These are phyloP conservation scores for Lutraria lutraria DNA, from an alignment of 2,888 invertebrate genomes.

Conservation along the genomic window DNA sequence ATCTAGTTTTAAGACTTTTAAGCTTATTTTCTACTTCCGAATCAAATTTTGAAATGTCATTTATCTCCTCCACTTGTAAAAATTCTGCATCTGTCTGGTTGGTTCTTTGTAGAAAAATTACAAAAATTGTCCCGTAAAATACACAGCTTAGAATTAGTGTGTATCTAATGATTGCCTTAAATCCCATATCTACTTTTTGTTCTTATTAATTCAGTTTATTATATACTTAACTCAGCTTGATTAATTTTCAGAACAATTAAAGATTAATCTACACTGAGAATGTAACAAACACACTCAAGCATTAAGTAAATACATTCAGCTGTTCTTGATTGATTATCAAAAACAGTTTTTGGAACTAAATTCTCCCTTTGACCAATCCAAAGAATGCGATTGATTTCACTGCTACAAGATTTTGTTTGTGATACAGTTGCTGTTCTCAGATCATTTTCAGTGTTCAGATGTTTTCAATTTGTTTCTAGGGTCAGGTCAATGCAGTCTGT, in stretches of 20 bases:
- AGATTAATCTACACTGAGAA: background rate
- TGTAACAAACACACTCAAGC: background rate
- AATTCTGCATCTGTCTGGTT: background rate
- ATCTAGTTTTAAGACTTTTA: background rate
- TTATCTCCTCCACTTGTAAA: background rate
- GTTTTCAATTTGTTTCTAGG: constrained; percentile 14
- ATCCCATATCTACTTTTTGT: background rate
- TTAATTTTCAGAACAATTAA: background rate
- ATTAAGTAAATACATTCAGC: background rate
- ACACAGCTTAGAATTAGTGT: background rate
- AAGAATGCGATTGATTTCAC: background rate
- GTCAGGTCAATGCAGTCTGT: background rate
- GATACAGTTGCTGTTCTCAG: background rate
- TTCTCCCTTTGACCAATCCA: background rate
- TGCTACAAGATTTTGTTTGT: background rate
- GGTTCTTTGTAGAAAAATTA: constrained; percentile 16
- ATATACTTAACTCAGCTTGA: background rate
- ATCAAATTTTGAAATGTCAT: constrained; percentile 3
- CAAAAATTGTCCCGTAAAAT: constrained; percentile 4
- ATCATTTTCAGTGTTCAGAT: background rate
- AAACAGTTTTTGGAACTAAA: background rate
- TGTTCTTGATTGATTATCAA: background rate
- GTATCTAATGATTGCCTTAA: background rate
- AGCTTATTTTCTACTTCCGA: background rate
- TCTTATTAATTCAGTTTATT: background rate